phyloP scores from a whole-genome alignment of 1,140 invertebrate species.

The Scaptodrosophila lebanonensis region DNA sequence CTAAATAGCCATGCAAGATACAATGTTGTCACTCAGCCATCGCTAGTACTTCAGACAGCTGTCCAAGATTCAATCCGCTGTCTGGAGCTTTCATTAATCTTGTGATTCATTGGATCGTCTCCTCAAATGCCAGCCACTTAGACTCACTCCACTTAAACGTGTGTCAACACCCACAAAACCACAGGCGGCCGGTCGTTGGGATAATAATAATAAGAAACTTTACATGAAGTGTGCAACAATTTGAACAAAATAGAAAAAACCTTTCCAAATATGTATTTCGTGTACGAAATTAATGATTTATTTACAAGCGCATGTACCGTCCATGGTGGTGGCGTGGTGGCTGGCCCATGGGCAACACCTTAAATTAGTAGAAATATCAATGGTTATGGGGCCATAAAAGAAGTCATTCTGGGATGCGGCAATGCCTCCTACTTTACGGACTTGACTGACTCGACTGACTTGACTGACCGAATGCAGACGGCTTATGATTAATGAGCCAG shows the following conservation, averaged over 20 bases:
- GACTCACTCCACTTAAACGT: conserved; percentile 28
- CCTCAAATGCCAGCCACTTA: neutral
- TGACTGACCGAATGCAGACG: neutral
- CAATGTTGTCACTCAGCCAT: too few species aligned
- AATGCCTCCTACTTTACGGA: conserved; percentile 1
- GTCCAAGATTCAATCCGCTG: neutral
- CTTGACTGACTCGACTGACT: too few species aligned
- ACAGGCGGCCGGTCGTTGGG: conserved; percentile 39
- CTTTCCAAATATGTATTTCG: conserved; percentile 17
- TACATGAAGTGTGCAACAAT: neutral
- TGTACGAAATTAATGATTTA: conserved; percentile 59
- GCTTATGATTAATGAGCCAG: conserved; percentile 56
- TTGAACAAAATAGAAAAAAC: conserved; percentile 13
- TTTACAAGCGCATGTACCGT: conserved; percentile 20
- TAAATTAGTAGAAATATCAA: conserved; percentile 52
- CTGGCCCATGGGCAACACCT: conserved; percentile 48
- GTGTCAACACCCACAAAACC: conserved; percentile 67
- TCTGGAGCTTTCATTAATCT: conserved; percentile 52
- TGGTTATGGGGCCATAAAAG: conserved; percentile 26
- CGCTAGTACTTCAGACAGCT: conserved; percentile 41
- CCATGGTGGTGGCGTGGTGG: too few species aligned
- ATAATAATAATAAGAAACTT: conserved; percentile 5
- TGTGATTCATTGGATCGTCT: conserved; percentile 36
- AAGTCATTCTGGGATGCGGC: conserved; percentile 16
- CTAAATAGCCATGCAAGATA: too few species aligned